A percentile compares a stretch with the other conserved stretches of the same genome.
These are phyloP conservation scores for Caenorhabditis latens DNA, from an alignment of 1,140 invertebrate species.

Conservation along the genomic window DNA sequence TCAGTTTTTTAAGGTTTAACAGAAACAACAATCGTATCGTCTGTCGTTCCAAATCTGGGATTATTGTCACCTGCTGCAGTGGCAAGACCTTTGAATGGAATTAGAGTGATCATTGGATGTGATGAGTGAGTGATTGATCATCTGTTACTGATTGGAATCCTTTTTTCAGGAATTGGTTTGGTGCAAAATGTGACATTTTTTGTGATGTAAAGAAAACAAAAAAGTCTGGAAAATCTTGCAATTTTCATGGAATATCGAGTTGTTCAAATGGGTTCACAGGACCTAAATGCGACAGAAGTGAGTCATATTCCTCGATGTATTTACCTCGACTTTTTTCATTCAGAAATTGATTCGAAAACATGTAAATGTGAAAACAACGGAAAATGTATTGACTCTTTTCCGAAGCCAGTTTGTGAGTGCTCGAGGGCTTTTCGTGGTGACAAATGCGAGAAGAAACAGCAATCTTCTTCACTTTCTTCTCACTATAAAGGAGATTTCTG, in stretches of 20 bases:
- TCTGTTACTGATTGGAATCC: neutral
- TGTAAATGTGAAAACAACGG: neutral
- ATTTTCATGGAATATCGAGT: neutral
- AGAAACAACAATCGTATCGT: neutral
- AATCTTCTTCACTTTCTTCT: neutral
- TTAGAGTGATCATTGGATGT: neutral
- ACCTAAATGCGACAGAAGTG: neutral
- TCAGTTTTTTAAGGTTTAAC: neutral
- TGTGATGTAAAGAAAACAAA: neutral
- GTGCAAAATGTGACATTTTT: neutral
- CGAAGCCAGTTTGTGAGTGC: neutral
- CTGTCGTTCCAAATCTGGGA: neutral
- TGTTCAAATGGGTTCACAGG: neutral
- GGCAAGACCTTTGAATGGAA: neutral
- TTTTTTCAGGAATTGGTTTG: constrained; percentile 13
- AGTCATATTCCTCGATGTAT: neutral
- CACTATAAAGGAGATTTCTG: constrained; percentile 31
- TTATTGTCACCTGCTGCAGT: constrained; percentile 5
- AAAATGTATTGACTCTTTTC: neutral
- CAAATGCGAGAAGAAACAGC: neutral
- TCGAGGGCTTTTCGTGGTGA: neutral
- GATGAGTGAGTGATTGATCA: neutral
- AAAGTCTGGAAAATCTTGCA: neutral
- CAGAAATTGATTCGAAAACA: neutral
- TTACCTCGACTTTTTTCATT: neutral